Conservation (phyloP, 2,113 vertebrate genomes). For the Silurus glanis region DNA sequence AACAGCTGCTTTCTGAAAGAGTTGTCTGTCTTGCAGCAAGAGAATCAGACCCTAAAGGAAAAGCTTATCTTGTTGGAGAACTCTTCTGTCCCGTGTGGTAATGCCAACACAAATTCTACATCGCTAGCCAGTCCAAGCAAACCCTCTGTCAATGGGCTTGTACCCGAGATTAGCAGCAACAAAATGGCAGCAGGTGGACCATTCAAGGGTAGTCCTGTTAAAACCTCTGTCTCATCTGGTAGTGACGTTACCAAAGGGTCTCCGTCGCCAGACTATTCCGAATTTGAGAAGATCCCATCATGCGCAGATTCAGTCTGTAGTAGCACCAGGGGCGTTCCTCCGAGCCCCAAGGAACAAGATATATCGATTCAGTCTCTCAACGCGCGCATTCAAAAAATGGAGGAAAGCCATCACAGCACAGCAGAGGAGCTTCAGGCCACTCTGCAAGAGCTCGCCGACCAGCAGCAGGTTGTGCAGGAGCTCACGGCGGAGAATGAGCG, state of each 20-base stretch:
- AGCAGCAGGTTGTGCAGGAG: conserved; percentile 94
- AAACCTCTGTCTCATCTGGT: conserved; percentile 80
- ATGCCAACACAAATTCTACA: conserved; percentile 62
- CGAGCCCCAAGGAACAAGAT: conserved; percentile 56
- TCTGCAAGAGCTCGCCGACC: conserved; percentile 89
- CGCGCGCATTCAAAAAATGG: conserved; percentile 91
- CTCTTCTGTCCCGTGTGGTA: conserved; percentile 74
- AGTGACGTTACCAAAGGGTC: conserved; percentile 88
- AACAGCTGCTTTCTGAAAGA: conserved; percentile 85
- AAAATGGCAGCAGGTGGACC: conserved; percentile 37
- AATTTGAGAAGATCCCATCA: conserved; percentile 89
- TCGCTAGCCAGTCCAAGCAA: conserved; percentile 71
- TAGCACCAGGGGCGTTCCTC: conserved; percentile 63
- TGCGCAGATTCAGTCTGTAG: conserved; percentile 77
- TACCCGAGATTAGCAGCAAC: conserved; percentile 55
- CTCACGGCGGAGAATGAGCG: conserved; percentile 92
- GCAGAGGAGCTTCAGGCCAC: conserved; percentile 94
- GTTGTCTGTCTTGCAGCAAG: conserved; percentile 80
- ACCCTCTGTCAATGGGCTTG: conserved; percentile 60
- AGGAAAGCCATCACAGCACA: conserved; percentile 93
- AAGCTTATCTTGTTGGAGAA: conserved; percentile 81
- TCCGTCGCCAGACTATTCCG: conserved; percentile 83
- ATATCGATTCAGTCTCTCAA: conserved; percentile 85
- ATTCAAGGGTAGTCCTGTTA: conserved; percentile 59
- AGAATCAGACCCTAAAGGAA: conserved; percentile 86